These are phyloP conservation scores for Micropterix aruncella DNA, from an alignment of 2,888 invertebrate species.

Conservation along the genomic window DNA sequence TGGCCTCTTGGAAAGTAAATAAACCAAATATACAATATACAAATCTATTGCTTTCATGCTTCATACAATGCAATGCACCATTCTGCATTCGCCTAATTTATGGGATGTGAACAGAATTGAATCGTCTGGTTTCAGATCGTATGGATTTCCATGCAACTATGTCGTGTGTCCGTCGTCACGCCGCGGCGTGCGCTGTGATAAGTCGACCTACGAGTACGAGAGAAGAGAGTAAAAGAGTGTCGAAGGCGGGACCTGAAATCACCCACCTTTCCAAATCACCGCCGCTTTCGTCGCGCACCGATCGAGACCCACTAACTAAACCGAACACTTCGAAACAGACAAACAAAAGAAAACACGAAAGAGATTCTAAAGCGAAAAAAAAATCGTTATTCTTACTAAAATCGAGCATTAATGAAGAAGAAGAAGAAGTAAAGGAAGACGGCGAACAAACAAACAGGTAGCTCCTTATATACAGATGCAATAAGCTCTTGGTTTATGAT, in stretches of 20 bases:
- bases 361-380: constrained; percentile 9
- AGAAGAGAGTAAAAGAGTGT: background rate
- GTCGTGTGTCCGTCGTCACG: no score
- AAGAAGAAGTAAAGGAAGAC: no score
- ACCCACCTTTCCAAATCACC: background rate
- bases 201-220: background rate
- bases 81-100: constrained; percentile 9
- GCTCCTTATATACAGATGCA: no score
- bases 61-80: constrained; percentile 12
- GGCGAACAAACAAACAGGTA: no score
- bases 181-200: no score
- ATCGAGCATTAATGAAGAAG: no score
- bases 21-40: constrained; percentile 3
- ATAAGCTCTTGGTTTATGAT: no score
- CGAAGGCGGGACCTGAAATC: background rate
- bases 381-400: constrained; percentile 9
- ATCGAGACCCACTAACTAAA: background rate
- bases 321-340: constrained; percentile 3
- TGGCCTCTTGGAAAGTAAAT: constrained; percentile 4
- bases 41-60: constrained; percentile 10
- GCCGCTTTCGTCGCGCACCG: background rate
- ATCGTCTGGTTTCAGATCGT: no score
- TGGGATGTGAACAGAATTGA: constrained; percentile 5
- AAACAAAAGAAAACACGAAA: constrained; percentile 13
- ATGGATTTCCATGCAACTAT: no score